Evolutionary conservation across 2,113 vertebrate genomes (phyloP), one percentile per base, ranked within the genome.

Genomic region (Notiomystis cincta): DNA sequence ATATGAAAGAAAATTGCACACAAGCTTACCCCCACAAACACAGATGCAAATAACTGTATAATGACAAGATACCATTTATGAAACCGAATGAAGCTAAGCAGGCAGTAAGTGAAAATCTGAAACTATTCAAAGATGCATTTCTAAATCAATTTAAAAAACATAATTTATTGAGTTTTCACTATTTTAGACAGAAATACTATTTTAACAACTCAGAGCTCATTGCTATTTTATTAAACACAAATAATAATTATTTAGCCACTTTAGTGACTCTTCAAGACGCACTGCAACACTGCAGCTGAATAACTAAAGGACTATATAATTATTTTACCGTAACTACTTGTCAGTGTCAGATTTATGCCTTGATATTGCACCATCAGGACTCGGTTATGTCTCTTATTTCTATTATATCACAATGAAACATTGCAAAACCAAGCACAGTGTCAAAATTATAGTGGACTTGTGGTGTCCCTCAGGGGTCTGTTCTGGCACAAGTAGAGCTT

Each of bases 21-120:
- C 16, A 31, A 66, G 7, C 3, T 57, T 78, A 23, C 2, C 4
- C 37, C 15, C 3, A 2, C 1, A 1, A 10, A 4, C 11, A 18
- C 6, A 50, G 22, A 60, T 33, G 10, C 28, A 88, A 82, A 58
- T 53, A 58, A 11, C 13, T 71, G 2, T 50, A 58, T 12, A 33
- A 2, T 42, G 42, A 24, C 9, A 92, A 70, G 23, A 73, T 15
- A 53, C 0, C 1, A 1, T 40, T 83, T 66, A 42, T 38, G 16
- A 83, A 94, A 81, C 7, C 6, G 70, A 92, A 61, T 44, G 4
- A 27, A 82, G 23, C 15, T 54, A 61, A 80, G 40, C 7, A 66
- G 18, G 14, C 11, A 88, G 19, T 60, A 58, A 77, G 9, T 15
- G 6, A 70, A 16, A 89, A 80, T 18, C 7, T 77, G 8, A 80